These are phyloP conservation scores for Salvator merianae DNA, from an alignment of 2,113 vertebrate species.

Conservation along the genomic window DNA sequence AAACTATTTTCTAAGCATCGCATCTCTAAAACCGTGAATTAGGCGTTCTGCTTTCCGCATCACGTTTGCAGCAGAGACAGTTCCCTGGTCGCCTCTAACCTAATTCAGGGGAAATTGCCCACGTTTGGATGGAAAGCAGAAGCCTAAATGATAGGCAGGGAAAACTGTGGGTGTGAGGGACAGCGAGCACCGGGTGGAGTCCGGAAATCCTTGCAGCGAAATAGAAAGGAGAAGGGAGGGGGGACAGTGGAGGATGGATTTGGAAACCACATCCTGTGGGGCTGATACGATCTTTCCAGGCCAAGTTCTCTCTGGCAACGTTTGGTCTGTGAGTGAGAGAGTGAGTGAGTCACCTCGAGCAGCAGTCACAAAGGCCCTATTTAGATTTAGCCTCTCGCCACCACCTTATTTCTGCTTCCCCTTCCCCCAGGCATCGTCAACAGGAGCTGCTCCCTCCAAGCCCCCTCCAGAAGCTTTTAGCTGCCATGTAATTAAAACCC, in stretches of 20 bases:
- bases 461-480: neutral
- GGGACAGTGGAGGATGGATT: neutral
- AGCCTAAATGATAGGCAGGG: neutral
- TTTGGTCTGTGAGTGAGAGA: neutral
- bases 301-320: neutral
- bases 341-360: conserved; percentile 10
- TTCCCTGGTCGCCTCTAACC: too few relatives aligned
- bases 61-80: too few relatives aligned
- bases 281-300: conserved; percentile 20
- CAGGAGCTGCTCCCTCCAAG: neutral
- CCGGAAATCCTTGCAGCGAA: conserved; percentile 8
- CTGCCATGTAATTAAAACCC: neutral
- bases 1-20: neutral
- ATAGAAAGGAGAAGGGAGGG: neutral
- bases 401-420: neutral
- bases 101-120: too few relatives aligned
- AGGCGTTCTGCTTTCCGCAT: neutral
- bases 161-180: conserved; percentile 5
- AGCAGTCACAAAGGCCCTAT: conserved; percentile 30
- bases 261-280: conserved; percentile 25
- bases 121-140: neutral
- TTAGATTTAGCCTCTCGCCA: neutral
- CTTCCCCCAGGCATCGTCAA: neutral
- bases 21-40: neutral
- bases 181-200: neutral